Evolutionary conservation across 1,140 invertebrate genomes (phyloP).

Genomic region (Dendrolimus punctatus): DNA sequence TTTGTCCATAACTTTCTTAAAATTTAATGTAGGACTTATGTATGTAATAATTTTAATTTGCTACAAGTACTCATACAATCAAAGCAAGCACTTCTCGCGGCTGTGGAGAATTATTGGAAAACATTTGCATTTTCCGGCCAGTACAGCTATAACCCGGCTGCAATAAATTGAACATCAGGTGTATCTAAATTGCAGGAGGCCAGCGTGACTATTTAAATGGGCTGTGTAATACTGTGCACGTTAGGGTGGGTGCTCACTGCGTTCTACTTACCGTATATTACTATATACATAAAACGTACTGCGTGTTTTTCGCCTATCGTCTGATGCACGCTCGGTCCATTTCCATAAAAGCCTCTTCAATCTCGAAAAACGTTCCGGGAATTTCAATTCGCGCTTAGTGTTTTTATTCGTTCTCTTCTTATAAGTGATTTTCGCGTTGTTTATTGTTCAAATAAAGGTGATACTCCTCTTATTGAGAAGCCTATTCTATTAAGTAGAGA

Average conservation of each 20-base stretch:
- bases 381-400: slow-evolving; percentile 64
- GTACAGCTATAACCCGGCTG: slow-evolving; percentile 19
- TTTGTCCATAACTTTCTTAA: no score
- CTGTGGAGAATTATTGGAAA: slow-evolving; percentile 8
- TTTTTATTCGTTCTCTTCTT: slow-evolving; percentile 25
- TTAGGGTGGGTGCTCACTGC: slow-evolving; percentile 30
- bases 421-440: background rate
- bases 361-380: slow-evolving; percentile 65
- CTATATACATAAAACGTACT: no score
- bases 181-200: slow-evolving; percentile 50
- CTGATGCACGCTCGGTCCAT: slow-evolving; percentile 59
- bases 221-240: slow-evolving; percentile 37
- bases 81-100: no score
- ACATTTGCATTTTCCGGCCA: slow-evolving; percentile 11
- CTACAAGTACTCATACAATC: no score
- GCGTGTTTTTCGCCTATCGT: slow-evolving; percentile 28
- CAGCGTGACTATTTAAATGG: slow-evolving; percentile 62
- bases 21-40: no score
- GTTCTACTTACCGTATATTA: no score
- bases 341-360: slow-evolving; percentile 71
- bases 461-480: background rate
- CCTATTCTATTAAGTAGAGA: background rate
- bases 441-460: background rate
- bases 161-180: slow-evolving; percentile 53
- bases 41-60: no score